A percentile compares a stretch with the other conserved stretches of the same genome.
phyloP scores from a whole-genome alignment of 2,888 invertebrate genomes.

The Sclerodermus sp. region DNA sequence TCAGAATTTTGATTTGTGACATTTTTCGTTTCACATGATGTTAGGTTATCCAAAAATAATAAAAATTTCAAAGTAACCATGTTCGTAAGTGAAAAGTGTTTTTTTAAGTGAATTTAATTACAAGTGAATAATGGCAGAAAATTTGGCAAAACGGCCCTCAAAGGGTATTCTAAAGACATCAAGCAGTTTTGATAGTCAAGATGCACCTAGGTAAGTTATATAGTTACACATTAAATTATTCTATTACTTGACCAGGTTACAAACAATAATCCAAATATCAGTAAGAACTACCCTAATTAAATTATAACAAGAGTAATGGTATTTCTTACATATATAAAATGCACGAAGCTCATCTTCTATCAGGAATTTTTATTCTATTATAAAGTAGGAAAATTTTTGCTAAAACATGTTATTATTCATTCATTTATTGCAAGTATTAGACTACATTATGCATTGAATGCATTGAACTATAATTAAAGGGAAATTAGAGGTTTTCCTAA shows the following conservation, averaged over 20 bases:
- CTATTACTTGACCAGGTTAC: not conserved
- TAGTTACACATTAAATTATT: not conserved
- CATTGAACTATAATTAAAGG: not conserved
- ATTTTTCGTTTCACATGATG: not conserved
- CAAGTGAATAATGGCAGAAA: slow-evolving; percentile 67
- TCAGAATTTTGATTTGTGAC: not conserved
- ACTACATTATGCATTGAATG: too few species aligned
- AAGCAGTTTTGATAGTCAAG: slow-evolving; percentile 83
- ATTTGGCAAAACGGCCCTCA: slow-evolving; percentile 79
- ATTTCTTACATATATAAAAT: not conserved
- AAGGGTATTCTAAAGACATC: slow-evolving; percentile 93
- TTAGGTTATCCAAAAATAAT: not conserved
- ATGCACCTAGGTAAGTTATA: slow-evolving; percentile 50
- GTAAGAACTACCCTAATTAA: not conserved
- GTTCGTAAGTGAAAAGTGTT: not conserved
- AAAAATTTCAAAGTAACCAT: not conserved
- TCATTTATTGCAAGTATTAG: not conserved
- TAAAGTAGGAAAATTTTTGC: slow-evolving; percentile 7
- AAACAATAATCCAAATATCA: not conserved
- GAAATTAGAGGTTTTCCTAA: not conserved
- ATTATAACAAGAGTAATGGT: not conserved
- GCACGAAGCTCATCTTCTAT: not conserved
- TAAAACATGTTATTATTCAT: not conserved
- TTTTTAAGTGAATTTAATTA: slow-evolving; percentile 7
- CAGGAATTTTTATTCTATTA: slow-evolving; percentile 2